Conservation (phyloP, 2,113 vertebrate genomes). For the Platanista minor region DNA sequence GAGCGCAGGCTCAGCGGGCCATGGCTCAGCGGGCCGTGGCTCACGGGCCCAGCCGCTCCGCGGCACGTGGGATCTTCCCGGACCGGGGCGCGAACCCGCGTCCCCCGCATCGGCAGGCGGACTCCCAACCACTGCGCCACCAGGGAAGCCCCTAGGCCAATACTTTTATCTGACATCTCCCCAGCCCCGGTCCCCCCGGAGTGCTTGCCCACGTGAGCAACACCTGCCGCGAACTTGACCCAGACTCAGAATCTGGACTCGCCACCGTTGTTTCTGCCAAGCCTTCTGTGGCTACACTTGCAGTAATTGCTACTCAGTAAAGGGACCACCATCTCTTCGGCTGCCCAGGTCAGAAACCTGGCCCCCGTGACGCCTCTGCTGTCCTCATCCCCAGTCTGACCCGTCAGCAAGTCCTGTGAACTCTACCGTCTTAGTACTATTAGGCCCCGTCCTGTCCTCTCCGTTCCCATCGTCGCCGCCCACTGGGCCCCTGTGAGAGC, state of each 20-base stretch:
- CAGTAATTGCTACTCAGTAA: fast-evolving
- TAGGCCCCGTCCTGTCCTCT: too few species aligned
- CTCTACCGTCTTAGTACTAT: background rate
- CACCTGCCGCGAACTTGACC: fast-evolving
- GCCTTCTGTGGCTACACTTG: background rate
- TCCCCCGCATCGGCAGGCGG: too few species aligned
- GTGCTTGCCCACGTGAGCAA: fast-evolving
- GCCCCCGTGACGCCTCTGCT: fast-evolving
- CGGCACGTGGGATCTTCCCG: too few species aligned
- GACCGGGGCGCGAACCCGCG: too few species aligned
- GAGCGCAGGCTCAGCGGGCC: too few species aligned
- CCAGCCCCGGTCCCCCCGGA: fast-evolving
- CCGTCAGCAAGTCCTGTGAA: fast-evolving
- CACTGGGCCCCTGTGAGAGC: background rate
- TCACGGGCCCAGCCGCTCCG: too few species aligned
- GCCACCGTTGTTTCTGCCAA: fast-evolving
- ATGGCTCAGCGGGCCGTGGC: too few species aligned
- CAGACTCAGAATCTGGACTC: too few species aligned
- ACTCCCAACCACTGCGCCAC: too few species aligned
- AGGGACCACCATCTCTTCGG: fast-evolving
- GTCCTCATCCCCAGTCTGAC: fast-evolving
- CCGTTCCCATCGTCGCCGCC: background rate
- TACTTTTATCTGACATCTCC: fast-evolving
- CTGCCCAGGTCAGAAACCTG: background rate
- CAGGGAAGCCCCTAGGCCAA: too few species aligned